Evolutionary conservation across 2,113 vertebrate genomes (phyloP), one percentile per base, ranked within the genome.

Genomic region (Crotalus viridis): DNA sequence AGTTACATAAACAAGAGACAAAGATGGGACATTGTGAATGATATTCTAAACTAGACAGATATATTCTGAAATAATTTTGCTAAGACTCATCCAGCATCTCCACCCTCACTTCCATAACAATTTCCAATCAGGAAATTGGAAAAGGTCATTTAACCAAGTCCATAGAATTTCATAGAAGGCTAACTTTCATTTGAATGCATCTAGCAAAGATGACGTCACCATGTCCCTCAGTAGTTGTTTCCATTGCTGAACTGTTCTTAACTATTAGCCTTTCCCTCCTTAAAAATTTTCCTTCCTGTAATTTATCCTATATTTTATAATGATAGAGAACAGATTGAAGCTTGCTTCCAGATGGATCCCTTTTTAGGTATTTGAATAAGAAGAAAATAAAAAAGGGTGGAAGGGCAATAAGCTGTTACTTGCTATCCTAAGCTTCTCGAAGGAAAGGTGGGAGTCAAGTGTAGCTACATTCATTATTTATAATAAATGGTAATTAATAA

Each of bases 381-480:
- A 64, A 61, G 22, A 48, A 89, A 26, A 61, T 39, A 52, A 81
- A 48, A 6, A 26, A 15, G 54, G 3, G 2, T 10, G 2, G 39
- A 13, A 21, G 10, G 1, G 10, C n/a, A 15, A 61, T 61, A 86
- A 33, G 1, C 46, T n/a, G 2, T 89, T 43, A 15, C 33, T 17
- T 55, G 13, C 51, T 56, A 39, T 39, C 13, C 28, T 46, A 46
- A 74, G 7, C 8, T 48, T 3, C 46, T 85, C 54, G 7, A 13
- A 61, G 13, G 22, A 33, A 61, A 7, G 52, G 5, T 48, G 64
- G 19, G 8, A 52, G 19, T 64, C n/a, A 93, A 89, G 86, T 93
- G 93, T 54, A 90, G 85, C 96, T 96, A 94, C 89, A 52, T 93
- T 94, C 92, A 93, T 89, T 90, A 93, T 61, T 90, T 54, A 90